Percentiles rank a stretch among this genome's conserved stretches.
Evolutionary conservation across 2,113 vertebrate genomes (phyloP).

Genomic region (Acanthochromis polyacanthus): DNA sequence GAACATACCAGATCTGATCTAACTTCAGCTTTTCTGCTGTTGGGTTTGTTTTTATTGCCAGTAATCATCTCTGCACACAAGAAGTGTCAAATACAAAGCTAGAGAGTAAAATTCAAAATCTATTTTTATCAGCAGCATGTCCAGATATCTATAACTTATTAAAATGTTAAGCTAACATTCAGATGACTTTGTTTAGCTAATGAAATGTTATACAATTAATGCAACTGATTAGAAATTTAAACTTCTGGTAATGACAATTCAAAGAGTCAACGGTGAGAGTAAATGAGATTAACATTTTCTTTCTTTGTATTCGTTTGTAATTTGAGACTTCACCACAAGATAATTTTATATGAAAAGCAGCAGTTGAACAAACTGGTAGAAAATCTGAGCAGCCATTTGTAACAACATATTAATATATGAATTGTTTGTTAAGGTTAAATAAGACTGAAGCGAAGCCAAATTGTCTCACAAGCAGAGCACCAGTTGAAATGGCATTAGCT

Average conservation of each 20-base stretch:
- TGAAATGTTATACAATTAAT: conserved; percentile 2
- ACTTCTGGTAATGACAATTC: conserved; percentile 14
- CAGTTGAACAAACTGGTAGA: conserved; percentile 1
- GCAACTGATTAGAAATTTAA: conserved; percentile 15
- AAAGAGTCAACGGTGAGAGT: conserved; percentile 10
- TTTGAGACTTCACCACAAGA: background rate
- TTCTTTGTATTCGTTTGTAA: background rate
- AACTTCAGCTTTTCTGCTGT: background rate
- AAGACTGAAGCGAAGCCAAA: background rate
- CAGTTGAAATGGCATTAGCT: background rate
- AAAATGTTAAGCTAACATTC: background rate
- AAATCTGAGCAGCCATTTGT: background rate
- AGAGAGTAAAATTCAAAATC: background rate
- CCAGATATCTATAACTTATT: background rate
- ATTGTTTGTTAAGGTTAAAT: conserved; percentile 12
- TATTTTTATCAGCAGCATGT: too few relatives aligned
- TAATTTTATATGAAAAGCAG: background rate
- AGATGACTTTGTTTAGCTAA: too few relatives aligned
- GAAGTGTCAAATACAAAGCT: background rate
- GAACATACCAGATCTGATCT: too few relatives aligned
- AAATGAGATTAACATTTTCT: background rate
- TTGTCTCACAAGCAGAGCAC: background rate
- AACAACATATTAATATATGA: too few relatives aligned
- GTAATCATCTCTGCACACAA: background rate
- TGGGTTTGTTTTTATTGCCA: background rate